A percentile compares a stretch with the other conserved stretches of the same genome.
These are phyloP conservation scores for Capra hircus DNA, from an alignment of 2,113 vertebrate genomes.

Conservation along the genomic window DNA sequence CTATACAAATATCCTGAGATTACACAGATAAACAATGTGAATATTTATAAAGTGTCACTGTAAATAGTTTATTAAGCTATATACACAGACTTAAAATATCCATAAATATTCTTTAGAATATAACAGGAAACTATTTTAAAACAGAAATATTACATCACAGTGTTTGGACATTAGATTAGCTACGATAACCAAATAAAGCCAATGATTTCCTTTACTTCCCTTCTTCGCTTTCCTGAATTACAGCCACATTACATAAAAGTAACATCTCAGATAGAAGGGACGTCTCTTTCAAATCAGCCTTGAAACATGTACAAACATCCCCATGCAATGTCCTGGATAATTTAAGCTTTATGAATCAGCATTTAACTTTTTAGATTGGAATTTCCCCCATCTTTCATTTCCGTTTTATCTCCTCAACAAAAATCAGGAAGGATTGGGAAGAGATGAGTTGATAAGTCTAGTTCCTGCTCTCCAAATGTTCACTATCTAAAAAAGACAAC, in stretches of 20 bases:
- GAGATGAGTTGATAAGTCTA: neutral
- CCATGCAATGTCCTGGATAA: neutral
- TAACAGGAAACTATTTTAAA: neutral
- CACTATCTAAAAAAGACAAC: neutral
- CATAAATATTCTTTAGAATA: neutral
- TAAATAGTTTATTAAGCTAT: neutral
- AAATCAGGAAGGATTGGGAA: neutral
- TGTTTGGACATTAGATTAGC: neutral
- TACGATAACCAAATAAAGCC: neutral
- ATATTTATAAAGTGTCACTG: neutral
- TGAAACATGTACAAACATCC: neutral
- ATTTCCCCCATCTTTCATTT: neutral
- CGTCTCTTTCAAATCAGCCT: neutral
- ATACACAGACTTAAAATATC: neutral
- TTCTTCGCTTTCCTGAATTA: neutral
- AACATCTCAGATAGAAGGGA: neutral
- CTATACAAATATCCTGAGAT: neutral
- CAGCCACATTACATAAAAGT: neutral
- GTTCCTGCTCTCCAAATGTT: neutral
- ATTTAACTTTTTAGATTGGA: neutral
- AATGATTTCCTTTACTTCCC: neutral
- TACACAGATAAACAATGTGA: neutral
- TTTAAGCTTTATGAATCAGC: slow-evolving; percentile 17
- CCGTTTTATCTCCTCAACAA: neutral
- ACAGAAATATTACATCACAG: neutral